A percentile compares a stretch with the other conserved stretches of the same genome.
These are phyloP conservation scores for Tetramorium simillimum DNA, from an alignment of 1,140 invertebrate genomes.

Conservation along the genomic window DNA sequence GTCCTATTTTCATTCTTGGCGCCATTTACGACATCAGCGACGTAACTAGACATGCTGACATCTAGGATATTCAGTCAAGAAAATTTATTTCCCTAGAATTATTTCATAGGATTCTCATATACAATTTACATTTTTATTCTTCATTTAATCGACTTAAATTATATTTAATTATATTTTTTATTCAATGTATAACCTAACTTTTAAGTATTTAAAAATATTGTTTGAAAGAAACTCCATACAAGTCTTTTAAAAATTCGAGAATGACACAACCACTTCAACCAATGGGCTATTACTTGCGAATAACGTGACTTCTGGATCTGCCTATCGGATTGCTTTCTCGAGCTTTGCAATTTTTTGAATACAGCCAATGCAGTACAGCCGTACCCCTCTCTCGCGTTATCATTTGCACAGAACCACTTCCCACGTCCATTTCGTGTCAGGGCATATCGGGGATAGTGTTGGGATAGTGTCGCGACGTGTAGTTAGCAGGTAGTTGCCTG, in stretches of 20 bases:
- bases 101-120: not conserved
- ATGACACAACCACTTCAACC: not conserved
- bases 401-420: not conserved
- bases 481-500: not conserved
- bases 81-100: not conserved
- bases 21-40: not conserved
- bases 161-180: not conserved
- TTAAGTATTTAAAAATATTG: not conserved
- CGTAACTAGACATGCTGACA: not conserved
- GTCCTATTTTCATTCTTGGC: not conserved
- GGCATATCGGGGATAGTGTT: no score
- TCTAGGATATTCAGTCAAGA: not conserved
- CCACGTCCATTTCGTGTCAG: not conserved
- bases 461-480: no score
- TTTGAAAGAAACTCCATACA: not conserved
- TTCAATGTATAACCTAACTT: not conserved
- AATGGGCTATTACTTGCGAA: not conserved
- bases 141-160: not conserved
- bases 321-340: not conserved
- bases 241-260: not conserved
- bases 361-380: not conserved
- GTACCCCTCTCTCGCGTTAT: not conserved
- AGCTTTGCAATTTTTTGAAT: not conserved
- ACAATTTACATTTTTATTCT: not conserved
- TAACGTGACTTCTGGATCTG: not conserved